Conservation (phyloP, 2,888 invertebrate species). For the Tipula lateralis region DNA sequence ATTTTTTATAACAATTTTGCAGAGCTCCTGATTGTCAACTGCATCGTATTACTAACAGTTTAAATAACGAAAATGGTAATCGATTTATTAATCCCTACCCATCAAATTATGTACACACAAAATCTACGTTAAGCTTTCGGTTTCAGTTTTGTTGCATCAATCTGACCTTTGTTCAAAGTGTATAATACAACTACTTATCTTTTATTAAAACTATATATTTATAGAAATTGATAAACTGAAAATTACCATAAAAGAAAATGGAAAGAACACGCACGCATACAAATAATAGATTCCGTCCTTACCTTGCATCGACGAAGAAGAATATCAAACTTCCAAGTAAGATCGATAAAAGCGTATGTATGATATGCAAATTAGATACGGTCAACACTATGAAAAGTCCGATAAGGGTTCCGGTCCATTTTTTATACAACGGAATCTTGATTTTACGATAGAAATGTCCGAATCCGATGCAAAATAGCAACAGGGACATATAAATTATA, state of each 20-base stretch:
- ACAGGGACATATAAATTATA: neutral
- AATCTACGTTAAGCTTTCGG: neutral
- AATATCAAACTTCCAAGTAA: conserved; percentile 2
- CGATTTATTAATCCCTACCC: neutral
- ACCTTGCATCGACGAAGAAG: neutral
- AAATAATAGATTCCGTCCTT: no score
- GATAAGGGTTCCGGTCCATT: neutral
- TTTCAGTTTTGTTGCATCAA: neutral
- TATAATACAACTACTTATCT: neutral
- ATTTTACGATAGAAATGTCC: neutral
- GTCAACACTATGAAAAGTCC: neutral
- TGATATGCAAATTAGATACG: neutral
- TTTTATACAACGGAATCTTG: neutral
- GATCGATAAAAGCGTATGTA: neutral
- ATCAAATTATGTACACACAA: neutral
- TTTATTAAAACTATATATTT: neutral
- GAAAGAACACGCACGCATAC: neutral
- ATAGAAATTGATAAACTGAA: neutral
- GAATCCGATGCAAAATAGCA: neutral
- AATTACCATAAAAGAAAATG: neutral
- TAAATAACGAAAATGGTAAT: no score
- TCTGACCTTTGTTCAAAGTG: neutral
- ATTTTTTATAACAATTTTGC: neutral
- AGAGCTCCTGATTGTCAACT: neutral
- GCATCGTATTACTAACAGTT: neutral